phyloP scores from a whole-genome alignment of 1,140 invertebrate genomes.

The Schlechtendalia chinensis region DNA sequence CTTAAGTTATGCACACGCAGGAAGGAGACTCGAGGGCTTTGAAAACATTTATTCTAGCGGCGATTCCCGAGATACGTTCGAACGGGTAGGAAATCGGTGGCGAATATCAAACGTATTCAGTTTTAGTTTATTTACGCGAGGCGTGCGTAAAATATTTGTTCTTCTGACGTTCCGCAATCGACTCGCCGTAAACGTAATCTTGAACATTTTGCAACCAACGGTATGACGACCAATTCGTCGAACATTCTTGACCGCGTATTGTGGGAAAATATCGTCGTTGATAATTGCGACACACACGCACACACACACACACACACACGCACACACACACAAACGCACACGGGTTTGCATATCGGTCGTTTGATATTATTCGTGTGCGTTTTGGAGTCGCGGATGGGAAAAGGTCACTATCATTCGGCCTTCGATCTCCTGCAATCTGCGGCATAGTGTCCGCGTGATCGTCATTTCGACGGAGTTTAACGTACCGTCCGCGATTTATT shows the following conservation, averaged over 20 bases:
- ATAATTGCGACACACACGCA: too few relatives aligned
- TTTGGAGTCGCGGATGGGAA: constrained; percentile 2
- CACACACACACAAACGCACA: too few relatives aligned
- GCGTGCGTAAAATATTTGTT: too few relatives aligned
- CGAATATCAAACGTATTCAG: background rate
- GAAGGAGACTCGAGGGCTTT: background rate
- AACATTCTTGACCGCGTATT: too few relatives aligned
- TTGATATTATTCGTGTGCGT: background rate
- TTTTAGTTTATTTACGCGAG: too few relatives aligned
- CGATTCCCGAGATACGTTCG: background rate
- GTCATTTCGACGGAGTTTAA: background rate
- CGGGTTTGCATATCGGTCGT: too few relatives aligned
- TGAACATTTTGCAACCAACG: too few relatives aligned
- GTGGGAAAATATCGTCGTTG: too few relatives aligned
- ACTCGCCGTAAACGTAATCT: too few relatives aligned
- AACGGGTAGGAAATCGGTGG: background rate
- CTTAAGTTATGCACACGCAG: background rate
- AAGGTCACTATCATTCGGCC: background rate
- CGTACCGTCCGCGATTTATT: background rate
- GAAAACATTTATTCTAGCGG: constrained; percentile 10
- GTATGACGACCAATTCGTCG: too few relatives aligned
- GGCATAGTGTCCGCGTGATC: background rate
- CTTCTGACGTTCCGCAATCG: too few relatives aligned
- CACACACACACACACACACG: too few relatives aligned
- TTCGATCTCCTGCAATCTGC: background rate